A percentile compares a stretch with the other conserved stretches of the same genome.
These are phyloP conservation scores for Enoplosus armatus DNA, from an alignment of 2,797 vertebrate species.

Conservation along the genomic window DNA sequence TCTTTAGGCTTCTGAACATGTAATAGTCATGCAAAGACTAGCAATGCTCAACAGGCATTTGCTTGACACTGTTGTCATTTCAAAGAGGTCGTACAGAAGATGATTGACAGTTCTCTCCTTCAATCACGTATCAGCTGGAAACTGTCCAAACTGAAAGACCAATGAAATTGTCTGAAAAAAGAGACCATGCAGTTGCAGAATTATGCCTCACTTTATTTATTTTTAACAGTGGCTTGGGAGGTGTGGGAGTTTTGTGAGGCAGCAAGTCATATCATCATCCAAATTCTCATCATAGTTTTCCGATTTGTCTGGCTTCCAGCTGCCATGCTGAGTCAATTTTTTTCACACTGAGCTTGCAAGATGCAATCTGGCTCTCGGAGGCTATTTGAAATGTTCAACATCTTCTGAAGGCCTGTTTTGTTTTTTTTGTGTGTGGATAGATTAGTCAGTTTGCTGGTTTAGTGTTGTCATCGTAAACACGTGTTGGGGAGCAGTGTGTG, in stretches of 20 bases:
- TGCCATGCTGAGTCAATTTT: constrained; percentile 15
- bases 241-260: neutral
- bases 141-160: neutral
- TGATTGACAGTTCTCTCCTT: neutral
- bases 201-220: neutral
- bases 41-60: neutral
- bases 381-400: neutral
- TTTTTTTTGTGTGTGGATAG: neutral
- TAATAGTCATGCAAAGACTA: neutral
- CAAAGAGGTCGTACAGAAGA: neutral
- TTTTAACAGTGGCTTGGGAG: neutral
- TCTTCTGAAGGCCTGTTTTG: neutral
- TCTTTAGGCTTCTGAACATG: neutral
- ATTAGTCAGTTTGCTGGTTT: neutral
- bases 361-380: neutral
- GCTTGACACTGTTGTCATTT: neutral
- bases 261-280: constrained; percentile 1
- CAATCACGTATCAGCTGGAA: neutral
- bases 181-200: neutral
- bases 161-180: neutral
- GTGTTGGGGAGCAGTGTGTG: neutral
- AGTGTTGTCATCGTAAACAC: neutral
- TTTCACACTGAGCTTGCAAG: neutral
- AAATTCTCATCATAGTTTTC: constrained; percentile 33
- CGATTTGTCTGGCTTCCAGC: constrained; percentile 9